Base-by-base conservation (phyloP, 1,140 invertebrate genomes). In the Scaptomyza pallida region DNA sequence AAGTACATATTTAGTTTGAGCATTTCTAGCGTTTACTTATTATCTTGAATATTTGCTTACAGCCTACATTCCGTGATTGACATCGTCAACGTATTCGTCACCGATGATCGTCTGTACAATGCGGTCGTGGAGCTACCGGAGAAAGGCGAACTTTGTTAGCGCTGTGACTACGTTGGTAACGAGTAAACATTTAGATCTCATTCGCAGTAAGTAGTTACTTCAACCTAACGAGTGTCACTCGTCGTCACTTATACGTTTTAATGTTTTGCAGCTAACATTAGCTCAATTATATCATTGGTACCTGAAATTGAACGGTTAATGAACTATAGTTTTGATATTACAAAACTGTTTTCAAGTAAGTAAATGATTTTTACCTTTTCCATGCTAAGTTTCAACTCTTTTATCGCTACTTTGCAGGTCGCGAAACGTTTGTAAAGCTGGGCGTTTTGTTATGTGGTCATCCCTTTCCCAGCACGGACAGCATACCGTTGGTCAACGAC, bases 381-480 rank as follows among this genome's bases (percentile, higher is more conserved):
- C 12, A n/a, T 37, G n/a, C 12, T 10, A 35, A 35, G 12, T 10
- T 37, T 8, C 33, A 37, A 37, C 26, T 30, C 8, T 0, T n/a
- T n/a, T 16, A 4, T 35, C 13, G 13, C 17, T 9, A 2, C 26
- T 12, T 15, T 6, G 15, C 19, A 91, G 91, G 89, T 78, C 89
- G 90, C 9, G 59, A 72, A 23, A 91, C 88, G 0, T 91, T 91
- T 16, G 86, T 92, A 0, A 93, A 93, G 26, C 91, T 93, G 2
- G 94, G 94, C 15, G 91, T 92, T 41, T 89, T 94, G 85, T 61
- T 95, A 10, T 95, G 94, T 61, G 94, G 94, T 0, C 93, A 93
- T 75, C 91, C 93, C 2, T 92, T 95, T 71, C 86, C 90, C 16
- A 81, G 67, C 61, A 90, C 83, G 6, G 83, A 91, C 12, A 83